Evolutionary conservation across 2,888 invertebrate genomes (phyloP).

Genomic region (Chromoteleia sp.): DNA sequence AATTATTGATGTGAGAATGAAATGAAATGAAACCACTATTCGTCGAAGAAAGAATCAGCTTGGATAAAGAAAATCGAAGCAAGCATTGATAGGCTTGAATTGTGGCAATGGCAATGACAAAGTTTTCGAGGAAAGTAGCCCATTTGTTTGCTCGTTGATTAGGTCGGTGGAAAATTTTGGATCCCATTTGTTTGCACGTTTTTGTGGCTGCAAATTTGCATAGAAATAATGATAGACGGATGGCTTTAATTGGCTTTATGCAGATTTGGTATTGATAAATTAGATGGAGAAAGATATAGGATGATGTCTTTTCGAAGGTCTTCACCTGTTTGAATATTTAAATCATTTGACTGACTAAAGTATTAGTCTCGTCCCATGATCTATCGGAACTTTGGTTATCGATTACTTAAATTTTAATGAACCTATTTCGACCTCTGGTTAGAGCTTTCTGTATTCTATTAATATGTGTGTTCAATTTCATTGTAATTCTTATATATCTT

Average conservation of each 20-base stretch:
- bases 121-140: constrained; percentile 24
- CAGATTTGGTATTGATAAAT: constrained; percentile 40
- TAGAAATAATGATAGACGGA: constrained; percentile 14
- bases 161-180: constrained; percentile 29
- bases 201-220: constrained; percentile 33
- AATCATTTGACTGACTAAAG: constrained; percentile 10
- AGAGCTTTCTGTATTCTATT: too few relatives aligned
- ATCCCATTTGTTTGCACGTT: constrained; percentile 18
- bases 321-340: constrained; percentile 65
- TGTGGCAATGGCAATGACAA: constrained; percentile 38
- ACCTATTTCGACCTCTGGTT: too few relatives aligned
- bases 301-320: constrained; percentile 50
- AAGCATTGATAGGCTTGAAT: constrained; percentile 21
- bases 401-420: too few relatives aligned
- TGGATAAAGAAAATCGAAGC: constrained; percentile 33
- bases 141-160: constrained; percentile 14
- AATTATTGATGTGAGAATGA: constrained; percentile 66
- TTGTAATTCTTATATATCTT: too few relatives aligned
- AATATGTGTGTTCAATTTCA: too few relatives aligned
- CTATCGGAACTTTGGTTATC: too few relatives aligned
- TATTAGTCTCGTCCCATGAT: too few relatives aligned
- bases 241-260: constrained; percentile 48
- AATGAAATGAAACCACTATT: constrained; percentile 41
- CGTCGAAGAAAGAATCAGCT: constrained; percentile 11
- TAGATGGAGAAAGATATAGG: constrained; percentile 30